Percentiles rank a stretch among this genome's conserved stretches.
Evolutionary conservation across 2,797 vertebrate species (phyloP).

Genomic region (Nyctalus aviator): DNA sequence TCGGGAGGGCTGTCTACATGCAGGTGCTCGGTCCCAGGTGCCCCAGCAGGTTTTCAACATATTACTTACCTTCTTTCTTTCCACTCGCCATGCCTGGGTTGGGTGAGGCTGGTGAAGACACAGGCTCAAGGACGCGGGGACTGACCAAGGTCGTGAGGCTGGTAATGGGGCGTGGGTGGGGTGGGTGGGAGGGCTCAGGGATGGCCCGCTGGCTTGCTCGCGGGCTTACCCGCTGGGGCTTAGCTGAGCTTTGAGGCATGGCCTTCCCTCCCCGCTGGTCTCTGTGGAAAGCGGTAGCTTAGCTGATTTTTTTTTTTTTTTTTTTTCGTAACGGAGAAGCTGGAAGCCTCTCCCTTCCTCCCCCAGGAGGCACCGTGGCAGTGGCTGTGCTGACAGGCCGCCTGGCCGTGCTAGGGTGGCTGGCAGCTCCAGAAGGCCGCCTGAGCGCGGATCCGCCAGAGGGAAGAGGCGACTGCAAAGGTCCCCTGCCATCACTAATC

Average conservation of each 20-base stretch:
- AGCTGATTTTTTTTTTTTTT: slow-evolving; percentile 48
- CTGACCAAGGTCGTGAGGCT: slow-evolving; percentile 65
- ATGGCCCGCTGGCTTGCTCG: slow-evolving; percentile 39
- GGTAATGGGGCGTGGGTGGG: not conserved
- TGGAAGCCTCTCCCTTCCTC: slow-evolving; percentile 44
- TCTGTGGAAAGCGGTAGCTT: slow-evolving; percentile 62
- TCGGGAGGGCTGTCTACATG: not conserved
- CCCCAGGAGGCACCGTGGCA: slow-evolving; percentile 68
- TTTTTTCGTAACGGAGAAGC: slow-evolving; percentile 60
- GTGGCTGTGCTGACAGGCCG: slow-evolving; percentile 74
- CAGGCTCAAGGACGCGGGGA: not conserved
- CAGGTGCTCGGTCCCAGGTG: not conserved
- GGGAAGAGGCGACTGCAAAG: slow-evolving; percentile 53
- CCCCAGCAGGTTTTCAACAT: not conserved
- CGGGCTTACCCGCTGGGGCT: slow-evolving; percentile 38
- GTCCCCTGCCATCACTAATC: slow-evolving; percentile 61
- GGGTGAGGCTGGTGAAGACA: not conserved
- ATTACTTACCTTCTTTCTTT: slow-evolving; percentile 32
- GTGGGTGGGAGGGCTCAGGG: not conserved
- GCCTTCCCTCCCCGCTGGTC: slow-evolving; percentile 16
- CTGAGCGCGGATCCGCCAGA: slow-evolving; percentile 65
- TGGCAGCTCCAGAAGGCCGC: slow-evolving; percentile 73
- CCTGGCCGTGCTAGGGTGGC: slow-evolving; percentile 72
- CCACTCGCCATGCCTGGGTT: not conserved
- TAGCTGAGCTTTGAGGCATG: slow-evolving; percentile 63